Conservation (phyloP, 2,797 vertebrate genomes). For the Amblyraja radiata region DNA sequence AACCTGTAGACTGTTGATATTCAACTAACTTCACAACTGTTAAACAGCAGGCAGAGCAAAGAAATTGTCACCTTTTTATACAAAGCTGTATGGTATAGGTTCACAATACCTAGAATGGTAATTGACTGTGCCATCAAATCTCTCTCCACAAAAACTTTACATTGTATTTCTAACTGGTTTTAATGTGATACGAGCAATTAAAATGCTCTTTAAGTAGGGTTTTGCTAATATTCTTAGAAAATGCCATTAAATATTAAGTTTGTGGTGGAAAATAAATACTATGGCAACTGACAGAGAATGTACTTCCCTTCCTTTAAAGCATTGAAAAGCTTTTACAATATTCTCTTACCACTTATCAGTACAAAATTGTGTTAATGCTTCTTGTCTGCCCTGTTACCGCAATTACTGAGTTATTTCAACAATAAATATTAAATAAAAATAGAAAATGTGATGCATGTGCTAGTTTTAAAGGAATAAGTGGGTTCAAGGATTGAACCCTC, state of each 20-base stretch:
- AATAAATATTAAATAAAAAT: background rate
- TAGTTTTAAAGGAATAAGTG: background rate
- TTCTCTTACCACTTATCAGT: background rate
- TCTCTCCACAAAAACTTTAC: background rate
- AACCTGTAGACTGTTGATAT: background rate
- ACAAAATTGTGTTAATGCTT: slow-evolving; percentile 20
- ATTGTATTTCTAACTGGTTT: background rate
- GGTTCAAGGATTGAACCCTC: background rate
- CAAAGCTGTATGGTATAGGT: background rate
- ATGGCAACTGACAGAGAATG: background rate
- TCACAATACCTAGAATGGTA: background rate
- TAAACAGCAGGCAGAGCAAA: background rate
- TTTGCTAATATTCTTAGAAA: background rate
- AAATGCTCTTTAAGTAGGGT: too few relatives aligned
- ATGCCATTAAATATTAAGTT: slow-evolving; percentile 12
- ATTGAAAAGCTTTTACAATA: slow-evolving; percentile 25
- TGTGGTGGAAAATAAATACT: slow-evolving; percentile 1
- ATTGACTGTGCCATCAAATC: background rate
- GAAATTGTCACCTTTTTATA: background rate
- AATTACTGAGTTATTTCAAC: background rate
- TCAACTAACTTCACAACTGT: background rate
- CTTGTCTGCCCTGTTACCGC: background rate
- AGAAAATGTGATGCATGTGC: background rate
- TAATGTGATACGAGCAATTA: background rate
- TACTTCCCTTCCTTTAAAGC: background rate